Conservation (phyloP, 2,113 vertebrate genomes). For the Elanus axillaris region DNA sequence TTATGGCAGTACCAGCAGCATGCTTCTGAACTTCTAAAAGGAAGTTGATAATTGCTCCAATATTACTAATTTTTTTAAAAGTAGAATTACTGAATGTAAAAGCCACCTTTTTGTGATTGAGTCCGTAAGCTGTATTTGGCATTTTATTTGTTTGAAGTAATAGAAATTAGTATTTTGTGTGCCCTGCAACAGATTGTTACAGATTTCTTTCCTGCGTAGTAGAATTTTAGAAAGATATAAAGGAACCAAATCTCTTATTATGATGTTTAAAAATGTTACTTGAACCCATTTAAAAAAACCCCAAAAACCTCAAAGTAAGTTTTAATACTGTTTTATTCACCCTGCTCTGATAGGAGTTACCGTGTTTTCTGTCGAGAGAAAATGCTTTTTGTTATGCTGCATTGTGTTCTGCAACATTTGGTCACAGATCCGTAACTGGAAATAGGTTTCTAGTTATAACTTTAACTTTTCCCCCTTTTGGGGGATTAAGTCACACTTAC, state of each 20-base stretch:
- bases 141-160: neutral
- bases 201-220: neutral
- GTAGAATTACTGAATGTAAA: neutral
- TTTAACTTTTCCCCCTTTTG: neutral
- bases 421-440: neutral
- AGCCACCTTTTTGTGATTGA: too few species aligned
- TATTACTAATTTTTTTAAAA: neutral
- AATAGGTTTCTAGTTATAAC: neutral
- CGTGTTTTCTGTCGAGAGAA: neutral
- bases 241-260: neutral
- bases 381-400: neutral
- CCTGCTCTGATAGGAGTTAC: neutral
- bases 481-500: slow-evolving; percentile 50
- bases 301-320: too few species aligned
- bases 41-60: neutral
- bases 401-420: neutral
- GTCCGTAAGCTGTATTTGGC: neutral
- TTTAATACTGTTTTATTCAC: neutral
- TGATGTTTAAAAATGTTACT: neutral
- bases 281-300: neutral
- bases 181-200: neutral
- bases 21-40: neutral
- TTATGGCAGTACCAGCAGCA: neutral
- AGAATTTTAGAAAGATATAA: neutral
- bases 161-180: neutral